These are phyloP conservation scores for Heterohyrax brucei DNA, from an alignment of 2,797 vertebrate species.

Conservation along the genomic window DNA sequence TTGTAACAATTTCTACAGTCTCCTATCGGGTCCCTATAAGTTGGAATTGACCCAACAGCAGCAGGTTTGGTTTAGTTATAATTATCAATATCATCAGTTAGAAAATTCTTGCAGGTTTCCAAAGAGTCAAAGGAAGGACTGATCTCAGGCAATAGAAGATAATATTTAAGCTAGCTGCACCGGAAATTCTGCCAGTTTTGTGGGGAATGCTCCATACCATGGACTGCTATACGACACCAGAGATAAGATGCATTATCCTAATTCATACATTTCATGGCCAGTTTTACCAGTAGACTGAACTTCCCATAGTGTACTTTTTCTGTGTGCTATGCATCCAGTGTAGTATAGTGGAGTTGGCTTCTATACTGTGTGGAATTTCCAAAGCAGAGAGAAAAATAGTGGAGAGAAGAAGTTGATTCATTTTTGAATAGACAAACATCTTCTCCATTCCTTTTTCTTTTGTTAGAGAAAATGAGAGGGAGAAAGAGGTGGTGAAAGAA, in stretches of 20 bases:
- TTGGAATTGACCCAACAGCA: too few relatives aligned
- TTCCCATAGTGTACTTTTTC: background rate
- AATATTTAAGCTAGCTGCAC: background rate
- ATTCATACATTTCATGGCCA: background rate
- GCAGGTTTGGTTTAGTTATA: too few relatives aligned
- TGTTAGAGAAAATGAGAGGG: background rate
- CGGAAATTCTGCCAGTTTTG: background rate
- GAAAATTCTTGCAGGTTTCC: constrained; percentile 17
- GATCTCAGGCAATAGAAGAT: background rate
- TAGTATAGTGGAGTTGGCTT: background rate
- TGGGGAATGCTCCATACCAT: background rate
- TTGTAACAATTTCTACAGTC: too few relatives aligned
- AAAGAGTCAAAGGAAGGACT: background rate
- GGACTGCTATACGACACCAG: background rate
- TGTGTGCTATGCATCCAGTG: background rate
- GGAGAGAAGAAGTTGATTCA: background rate
- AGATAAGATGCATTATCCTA: background rate
- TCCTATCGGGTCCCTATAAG: too few relatives aligned
- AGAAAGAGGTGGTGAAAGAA: background rate
- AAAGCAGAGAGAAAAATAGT: background rate
- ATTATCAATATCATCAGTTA: background rate
- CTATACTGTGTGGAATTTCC: background rate
- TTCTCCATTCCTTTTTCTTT: background rate
- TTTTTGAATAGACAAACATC: background rate
- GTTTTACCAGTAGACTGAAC: background rate